phyloP scores from a whole-genome alignment of 2,888 invertebrate genomes.

The Drosophila recens region DNA sequence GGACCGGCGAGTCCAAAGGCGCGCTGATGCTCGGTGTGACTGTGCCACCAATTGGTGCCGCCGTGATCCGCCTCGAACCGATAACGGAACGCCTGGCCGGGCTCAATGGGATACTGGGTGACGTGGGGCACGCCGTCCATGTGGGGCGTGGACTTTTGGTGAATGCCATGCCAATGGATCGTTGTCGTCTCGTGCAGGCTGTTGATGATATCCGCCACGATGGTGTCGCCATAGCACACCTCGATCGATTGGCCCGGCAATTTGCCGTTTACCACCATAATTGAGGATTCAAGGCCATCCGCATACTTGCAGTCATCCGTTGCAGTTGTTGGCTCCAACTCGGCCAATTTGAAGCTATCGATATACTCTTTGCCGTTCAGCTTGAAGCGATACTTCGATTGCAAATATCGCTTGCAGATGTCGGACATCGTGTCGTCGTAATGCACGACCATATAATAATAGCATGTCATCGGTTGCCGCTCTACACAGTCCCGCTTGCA shows the following conservation, averaged over 20 bases:
- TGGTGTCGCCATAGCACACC: conserved; percentile 81
- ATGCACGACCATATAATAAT: conserved; percentile 82
- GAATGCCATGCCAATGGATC: conserved; percentile 83
- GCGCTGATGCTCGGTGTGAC: conserved; percentile 81
- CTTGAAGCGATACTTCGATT: conserved; percentile 70
- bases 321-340: conserved; percentile 38
- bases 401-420: conserved; percentile 75
- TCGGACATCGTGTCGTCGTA: conserved; percentile 82
- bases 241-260: conserved; percentile 79
- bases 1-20: conserved; percentile 81
- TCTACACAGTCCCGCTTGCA: conserved; percentile 77
- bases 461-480: conserved; percentile 79
- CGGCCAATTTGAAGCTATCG: conserved; percentile 57
- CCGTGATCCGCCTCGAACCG: conserved; percentile 78
- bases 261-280: conserved; percentile 81
- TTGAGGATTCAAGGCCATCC: conserved; percentile 73
- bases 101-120: conserved; percentile 83
- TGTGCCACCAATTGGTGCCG: conserved; percentile 84
- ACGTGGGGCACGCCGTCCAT: conserved; percentile 84
- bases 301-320: conserved; percentile 80
- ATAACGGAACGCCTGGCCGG: conserved; percentile 82
- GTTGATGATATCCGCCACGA: conserved; percentile 82
- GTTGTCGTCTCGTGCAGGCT: conserved; percentile 81
- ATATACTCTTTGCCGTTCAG: conserved; percentile 70
- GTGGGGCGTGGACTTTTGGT: conserved; percentile 77